phyloP scores from a whole-genome alignment of 2,797 vertebrate species.

The Protonibea diacanthus region DNA sequence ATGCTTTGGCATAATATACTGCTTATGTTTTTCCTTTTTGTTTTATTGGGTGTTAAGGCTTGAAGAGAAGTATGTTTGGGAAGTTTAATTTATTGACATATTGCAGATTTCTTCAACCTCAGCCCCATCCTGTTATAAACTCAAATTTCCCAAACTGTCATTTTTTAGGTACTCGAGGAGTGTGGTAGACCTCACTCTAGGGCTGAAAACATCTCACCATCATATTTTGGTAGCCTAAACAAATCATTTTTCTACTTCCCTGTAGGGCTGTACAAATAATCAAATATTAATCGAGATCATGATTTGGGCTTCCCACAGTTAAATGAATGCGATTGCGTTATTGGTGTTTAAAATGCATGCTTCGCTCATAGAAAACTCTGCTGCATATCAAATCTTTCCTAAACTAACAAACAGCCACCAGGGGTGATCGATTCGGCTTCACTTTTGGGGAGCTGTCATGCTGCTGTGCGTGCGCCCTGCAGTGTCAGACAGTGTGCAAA shows the following conservation, averaged over 20 bases:
- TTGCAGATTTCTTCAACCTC: background rate
- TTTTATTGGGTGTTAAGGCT: background rate
- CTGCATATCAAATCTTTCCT: too few species aligned
- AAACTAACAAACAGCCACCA: too few species aligned
- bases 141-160: background rate
- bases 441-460: too few species aligned
- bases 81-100: background rate
- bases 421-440: too few species aligned
- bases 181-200: background rate
- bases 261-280: background rate
- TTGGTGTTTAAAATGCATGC: too few species aligned
- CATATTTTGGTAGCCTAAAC: background rate
- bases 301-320: too few species aligned
- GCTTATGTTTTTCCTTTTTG: background rate
- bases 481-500: too few species aligned
- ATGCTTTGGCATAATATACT: background rate
- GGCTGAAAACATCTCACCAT: conserved; percentile 1
- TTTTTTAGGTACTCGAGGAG: background rate
- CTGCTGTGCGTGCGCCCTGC: too few species aligned
- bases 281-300: too few species aligned
- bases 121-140: background rate
- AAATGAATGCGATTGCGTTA: too few species aligned
- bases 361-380: too few species aligned
- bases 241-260: background rate
- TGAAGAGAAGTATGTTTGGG: background rate